Evolutionary conservation across 2,113 vertebrate genomes (phyloP).

Genomic region (Eurypyga helias): DNA sequence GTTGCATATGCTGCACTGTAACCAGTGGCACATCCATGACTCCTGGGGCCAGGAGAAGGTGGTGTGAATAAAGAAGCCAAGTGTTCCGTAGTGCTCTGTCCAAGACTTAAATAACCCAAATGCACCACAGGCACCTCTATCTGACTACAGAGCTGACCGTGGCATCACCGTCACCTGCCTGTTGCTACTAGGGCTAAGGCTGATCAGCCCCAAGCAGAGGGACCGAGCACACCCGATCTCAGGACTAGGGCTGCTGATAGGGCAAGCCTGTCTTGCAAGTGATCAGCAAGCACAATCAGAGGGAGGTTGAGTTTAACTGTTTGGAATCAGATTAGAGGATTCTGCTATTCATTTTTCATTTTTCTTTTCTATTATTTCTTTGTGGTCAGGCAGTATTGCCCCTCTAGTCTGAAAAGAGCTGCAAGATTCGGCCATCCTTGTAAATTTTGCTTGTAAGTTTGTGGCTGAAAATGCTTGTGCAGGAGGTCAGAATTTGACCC

Average conservation of each 20-base stretch:
- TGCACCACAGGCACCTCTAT: accelerated
- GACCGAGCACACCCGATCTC: neutral
- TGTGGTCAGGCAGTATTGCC: neutral
- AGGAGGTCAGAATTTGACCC: neutral
- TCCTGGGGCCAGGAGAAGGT: neutral
- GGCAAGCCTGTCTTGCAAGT: neutral
- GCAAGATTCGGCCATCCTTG: neutral
- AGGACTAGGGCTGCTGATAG: neutral
- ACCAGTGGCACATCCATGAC: neutral
- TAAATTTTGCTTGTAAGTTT: neutral
- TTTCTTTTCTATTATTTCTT: neutral
- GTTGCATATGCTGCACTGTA: accelerated
- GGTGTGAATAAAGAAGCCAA: accelerated
- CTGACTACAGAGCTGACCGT: neutral
- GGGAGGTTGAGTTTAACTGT: neutral
- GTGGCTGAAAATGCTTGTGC: neutral
- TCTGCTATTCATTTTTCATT: neutral
- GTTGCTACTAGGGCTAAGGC: too few species aligned
- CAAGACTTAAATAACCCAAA: neutral
- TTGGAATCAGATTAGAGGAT: neutral
- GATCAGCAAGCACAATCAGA: neutral
- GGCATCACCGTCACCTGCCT: accelerated
- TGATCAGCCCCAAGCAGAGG: neutral
- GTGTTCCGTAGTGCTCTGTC: neutral
- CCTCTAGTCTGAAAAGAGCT: neutral